Evolutionary conservation across 2,888 invertebrate genomes (phyloP), one percentile per base, ranked within the genome.

Genomic region (Hermodice carunculata): DNA sequence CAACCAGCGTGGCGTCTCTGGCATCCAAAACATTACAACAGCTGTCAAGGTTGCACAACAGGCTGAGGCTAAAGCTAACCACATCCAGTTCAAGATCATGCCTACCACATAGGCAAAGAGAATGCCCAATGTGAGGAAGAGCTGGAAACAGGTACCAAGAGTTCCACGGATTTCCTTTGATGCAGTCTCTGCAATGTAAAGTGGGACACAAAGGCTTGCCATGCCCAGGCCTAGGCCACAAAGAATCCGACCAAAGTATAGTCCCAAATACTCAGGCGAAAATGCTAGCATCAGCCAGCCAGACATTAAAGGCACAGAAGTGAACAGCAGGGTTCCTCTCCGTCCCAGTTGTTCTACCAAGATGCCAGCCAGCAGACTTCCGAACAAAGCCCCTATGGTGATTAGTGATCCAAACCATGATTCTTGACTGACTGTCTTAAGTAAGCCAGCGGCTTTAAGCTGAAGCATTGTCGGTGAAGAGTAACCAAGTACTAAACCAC

Each of bases 1-100:
- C 85, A 92, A 93, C 94, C 95, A 96, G 71, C 94, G 90, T 0
- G 97, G 97, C 0, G 96, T 95, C 87, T 98, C 97, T 1, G 96
- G 96, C 71, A 96, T 92, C 51, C 93, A 86, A 78, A 93, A 90
- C 91, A 94, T 93, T 57, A 93, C 86, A 17, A 94, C 80, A 51
- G 94, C 88, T 83, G 94, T 94, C 1, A 95, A 92, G 48, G 94
- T 81, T 0, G 94, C 92, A 34, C 95, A 86, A 1, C 90, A 86
- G 0, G 92, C 91, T 31, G 94, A 95, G 29, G 95, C 84, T 68
- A 89, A 89, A 1, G 96, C 96, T 68, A 96, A 87, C 67, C 90
- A 86, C 24, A 91, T 91, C 96, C 96, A 97, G 77, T 92, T 88
- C 51, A 94, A 84, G 74, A 91, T 91, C 76, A 91, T 90, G 28